Evolutionary conservation across 2,113 vertebrate genomes (phyloP).

Genomic region (Fregata magnificens): DNA sequence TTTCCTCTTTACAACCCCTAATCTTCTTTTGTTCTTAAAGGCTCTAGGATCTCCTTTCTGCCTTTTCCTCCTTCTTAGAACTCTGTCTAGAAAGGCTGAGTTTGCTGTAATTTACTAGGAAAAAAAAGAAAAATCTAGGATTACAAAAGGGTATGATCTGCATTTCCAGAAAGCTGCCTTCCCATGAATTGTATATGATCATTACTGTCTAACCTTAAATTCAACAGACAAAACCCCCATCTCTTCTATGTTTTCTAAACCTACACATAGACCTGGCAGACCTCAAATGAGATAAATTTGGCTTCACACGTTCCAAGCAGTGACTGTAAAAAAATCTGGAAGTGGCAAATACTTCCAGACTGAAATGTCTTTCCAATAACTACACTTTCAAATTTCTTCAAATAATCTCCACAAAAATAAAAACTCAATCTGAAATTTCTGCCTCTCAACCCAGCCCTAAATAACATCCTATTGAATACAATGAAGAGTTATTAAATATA

Average conservation of each 20-base stretch:
- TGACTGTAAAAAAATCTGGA: neutral
- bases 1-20: neutral
- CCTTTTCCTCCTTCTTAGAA: neutral
- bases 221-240: neutral
- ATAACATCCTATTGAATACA: neutral
- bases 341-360: neutral
- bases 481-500: neutral
- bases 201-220: neutral
- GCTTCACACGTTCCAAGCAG: neutral
- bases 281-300: neutral
- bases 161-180: neutral
- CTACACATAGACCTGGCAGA: neutral
- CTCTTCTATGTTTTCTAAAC: neutral
- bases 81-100: neutral
- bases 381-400: neutral
- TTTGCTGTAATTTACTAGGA: neutral
- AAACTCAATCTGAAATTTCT: neutral
- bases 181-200: neutral
- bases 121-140: neutral
- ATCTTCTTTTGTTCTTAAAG: neutral
- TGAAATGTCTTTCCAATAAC: neutral
- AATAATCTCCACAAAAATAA: neutral
- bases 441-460: neutral
- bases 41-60: neutral
- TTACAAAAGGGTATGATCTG: neutral